A percentile compares a stretch with the other conserved stretches of the same genome.
These are phyloP conservation scores for Stenodema calcarata DNA, from an alignment of 2,888 invertebrate species.

Conservation along the genomic window DNA sequence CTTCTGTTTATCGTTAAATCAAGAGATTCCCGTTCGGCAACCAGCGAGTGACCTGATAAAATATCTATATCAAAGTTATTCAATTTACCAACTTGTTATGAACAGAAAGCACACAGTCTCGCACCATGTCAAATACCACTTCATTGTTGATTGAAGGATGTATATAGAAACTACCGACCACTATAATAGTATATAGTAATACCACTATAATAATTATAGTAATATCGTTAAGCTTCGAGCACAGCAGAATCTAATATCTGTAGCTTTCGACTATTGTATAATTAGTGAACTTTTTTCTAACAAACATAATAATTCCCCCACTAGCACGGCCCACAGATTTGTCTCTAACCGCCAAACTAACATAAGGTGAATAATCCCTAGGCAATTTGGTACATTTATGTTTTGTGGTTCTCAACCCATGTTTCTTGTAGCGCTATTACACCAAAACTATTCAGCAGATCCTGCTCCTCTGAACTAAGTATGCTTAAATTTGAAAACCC, in stretches of 20 bases:
- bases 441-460: not conserved
- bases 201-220: not conserved
- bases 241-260: not conserved
- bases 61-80: not conserved
- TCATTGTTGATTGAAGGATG: not conserved
- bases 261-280: not conserved
- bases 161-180: too few relatives aligned
- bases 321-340: not conserved
- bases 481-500: not conserved
- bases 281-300: not conserved
- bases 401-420: not conserved
- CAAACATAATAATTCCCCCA: not conserved
- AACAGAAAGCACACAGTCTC: not conserved
- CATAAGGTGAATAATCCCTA: not conserved
- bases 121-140: not conserved
- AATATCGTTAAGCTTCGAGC: not conserved
- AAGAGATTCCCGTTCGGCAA: not conserved
- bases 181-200: too few relatives aligned
- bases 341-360: not conserved
- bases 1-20: not conserved
- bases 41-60: not conserved
- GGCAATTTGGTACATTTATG: not conserved
- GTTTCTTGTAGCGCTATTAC: not conserved
- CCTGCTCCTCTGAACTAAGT: not conserved
- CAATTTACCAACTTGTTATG: not conserved